phyloP scores from a whole-genome alignment of 30 jellyfish, hydroid and myxozoan genomes.

The Aurelia coerulea region DNA sequence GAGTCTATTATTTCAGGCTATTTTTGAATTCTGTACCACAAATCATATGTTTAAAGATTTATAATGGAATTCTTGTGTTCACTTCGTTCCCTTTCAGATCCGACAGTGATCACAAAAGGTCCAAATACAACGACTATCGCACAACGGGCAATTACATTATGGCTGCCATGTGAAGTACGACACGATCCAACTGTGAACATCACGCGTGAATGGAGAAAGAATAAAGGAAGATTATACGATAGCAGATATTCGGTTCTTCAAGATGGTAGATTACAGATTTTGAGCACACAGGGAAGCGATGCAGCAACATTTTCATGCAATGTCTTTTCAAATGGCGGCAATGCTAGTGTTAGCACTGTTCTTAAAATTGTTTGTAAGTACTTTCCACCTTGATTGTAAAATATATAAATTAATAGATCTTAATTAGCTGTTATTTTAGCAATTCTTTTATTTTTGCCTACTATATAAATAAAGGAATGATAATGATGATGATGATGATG shows the following conservation, averaged over 20 bases:
- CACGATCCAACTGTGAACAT: constrained; percentile 81
- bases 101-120: constrained; percentile 63
- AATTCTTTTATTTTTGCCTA: no score
- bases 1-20: no score
- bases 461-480: no score
- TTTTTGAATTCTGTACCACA: no score
- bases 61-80: no score
- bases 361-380: constrained; percentile 60
- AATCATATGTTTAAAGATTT: no score
- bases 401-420: no score
- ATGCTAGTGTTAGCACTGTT: constrained; percentile 67
- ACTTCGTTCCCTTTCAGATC: constrained; percentile 34
- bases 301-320: constrained; percentile 82
- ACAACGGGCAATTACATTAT: constrained; percentile 57
- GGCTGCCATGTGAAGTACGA: constrained; percentile 78
- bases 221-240: constrained; percentile 44
- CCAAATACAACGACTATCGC: constrained; percentile 74
- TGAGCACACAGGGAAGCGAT: constrained; percentile 71
- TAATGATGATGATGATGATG: no score
- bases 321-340: constrained; percentile 86
- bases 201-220: constrained; percentile 86
- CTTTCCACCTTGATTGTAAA: not conserved
- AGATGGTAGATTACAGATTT: constrained; percentile 80
- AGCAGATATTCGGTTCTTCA: constrained; percentile 66
- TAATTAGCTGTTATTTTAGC: no score